Evolutionary conservation across 2,113 vertebrate genomes (phyloP).

Genomic region (Dryoscopus gambensis): DNA sequence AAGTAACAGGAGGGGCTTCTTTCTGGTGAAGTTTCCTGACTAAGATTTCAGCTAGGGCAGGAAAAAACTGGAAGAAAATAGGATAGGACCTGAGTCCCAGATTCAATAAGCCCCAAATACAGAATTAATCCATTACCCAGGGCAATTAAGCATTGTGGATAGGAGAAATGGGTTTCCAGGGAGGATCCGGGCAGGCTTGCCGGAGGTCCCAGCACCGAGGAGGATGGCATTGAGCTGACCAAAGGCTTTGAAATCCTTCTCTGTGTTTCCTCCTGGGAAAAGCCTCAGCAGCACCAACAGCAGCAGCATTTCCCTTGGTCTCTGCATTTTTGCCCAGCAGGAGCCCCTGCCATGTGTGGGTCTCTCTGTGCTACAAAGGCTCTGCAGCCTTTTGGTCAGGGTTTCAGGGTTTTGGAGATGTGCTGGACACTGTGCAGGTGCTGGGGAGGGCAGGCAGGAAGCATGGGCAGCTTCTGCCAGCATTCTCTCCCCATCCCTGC

Average conservation of each 20-base stretch:
- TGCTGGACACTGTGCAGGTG: neutral
- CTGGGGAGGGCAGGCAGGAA: neutral
- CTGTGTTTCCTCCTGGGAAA: neutral
- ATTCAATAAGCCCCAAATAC: neutral
- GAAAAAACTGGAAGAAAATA: neutral
- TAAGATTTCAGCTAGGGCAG: neutral
- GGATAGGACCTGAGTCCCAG: neutral
- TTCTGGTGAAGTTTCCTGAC: neutral
- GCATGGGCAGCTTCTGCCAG: neutral
- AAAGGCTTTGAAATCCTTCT: neutral
- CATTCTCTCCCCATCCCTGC: neutral
- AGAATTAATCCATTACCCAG: neutral
- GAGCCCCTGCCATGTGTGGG: rapidly evolving
- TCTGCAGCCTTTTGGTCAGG: rapidly evolving
- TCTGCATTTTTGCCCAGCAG: neutral
- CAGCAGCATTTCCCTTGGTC: rapidly evolving
- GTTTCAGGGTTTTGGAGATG: rapidly evolving
- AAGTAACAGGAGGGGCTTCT: neutral
- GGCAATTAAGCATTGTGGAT: neutral
- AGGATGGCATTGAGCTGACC: rapidly evolving
- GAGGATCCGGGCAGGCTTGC: neutral
- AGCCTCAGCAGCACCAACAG: neutral
- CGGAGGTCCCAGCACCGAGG: rapidly evolving
- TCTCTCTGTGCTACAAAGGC: neutral
- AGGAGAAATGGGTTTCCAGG: neutral